Evolutionary conservation across 2,113 vertebrate species (phyloP).

Genomic region (Lepus timidus): DNA sequence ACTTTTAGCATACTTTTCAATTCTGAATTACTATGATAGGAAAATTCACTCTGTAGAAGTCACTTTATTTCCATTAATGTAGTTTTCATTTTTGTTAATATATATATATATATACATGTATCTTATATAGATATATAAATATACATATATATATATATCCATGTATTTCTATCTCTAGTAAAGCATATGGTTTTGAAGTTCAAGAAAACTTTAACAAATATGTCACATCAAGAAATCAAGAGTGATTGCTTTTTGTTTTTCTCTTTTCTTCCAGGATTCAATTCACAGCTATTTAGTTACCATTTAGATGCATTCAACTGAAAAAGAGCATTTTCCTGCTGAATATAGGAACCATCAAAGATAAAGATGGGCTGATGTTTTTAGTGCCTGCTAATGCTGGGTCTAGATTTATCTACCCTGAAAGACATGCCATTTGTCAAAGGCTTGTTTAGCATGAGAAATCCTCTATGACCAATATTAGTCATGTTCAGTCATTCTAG

Average conservation of each 20-base stretch:
- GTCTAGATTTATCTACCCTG: slow-evolving; percentile 66
- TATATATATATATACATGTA: too few relatives aligned
- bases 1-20: background rate
- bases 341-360: slow-evolving; percentile 36
- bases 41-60: background rate
- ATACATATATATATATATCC: too few relatives aligned
- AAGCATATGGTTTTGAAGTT: background rate
- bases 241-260: slow-evolving; percentile 24
- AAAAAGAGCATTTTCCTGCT: slow-evolving; percentile 53
- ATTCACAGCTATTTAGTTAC: slow-evolving; percentile 50
- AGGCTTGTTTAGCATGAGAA: slow-evolving; percentile 51
- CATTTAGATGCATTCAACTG: slow-evolving; percentile 76
- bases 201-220: slow-evolving; percentile 34
- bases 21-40: background rate
- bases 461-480: slow-evolving; percentile 10
- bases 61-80: background rate
- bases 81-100: slow-evolving; percentile 36
- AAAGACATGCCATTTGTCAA: slow-evolving; percentile 59
- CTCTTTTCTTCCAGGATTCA: slow-evolving; percentile 45
- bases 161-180: background rate
- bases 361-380: slow-evolving; percentile 52
- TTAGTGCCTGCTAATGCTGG: background rate
- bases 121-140: too few relatives aligned
- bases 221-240: slow-evolving; percentile 22
- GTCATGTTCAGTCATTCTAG: slow-evolving; percentile 11